Evolutionary conservation across 2,888 invertebrate species (phyloP), one percentile per base, ranked within the genome.

Genomic region (Helleia helle): DNA sequence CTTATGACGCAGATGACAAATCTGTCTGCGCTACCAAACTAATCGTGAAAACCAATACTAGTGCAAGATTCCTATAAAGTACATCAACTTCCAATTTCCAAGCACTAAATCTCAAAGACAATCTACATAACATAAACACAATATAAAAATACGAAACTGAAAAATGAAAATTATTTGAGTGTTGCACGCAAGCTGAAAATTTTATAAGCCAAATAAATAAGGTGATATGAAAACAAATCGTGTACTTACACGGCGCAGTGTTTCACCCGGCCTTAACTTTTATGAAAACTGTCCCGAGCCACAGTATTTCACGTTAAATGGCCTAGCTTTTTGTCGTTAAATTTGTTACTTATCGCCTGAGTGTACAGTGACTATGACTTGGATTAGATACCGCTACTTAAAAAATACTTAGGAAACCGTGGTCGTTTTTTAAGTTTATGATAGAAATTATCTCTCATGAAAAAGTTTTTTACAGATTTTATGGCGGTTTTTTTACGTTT

Each of bases 231-330:
- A 49, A 52, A 50, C 53, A 53, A 53, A 52, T 52, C 46, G 49
- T 49, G 49, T 49, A 53, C 49, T 51, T 50, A 50, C 47, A 44
- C 43, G 34, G 13, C 29, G 42, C 50, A 30, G 38, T 53, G 48
- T 62, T 61, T 65, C 65, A 62, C 46, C 44, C 46, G 54, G 59
- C 62, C 60, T 58, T 64, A 65, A 71, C 67, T 69, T 69, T 71
- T 69, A 72, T 70, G 72, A 68, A 69, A 64, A 59, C 71, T 66
- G 66, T 65, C 65, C 59, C 58, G 62, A 50, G 51, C 55, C 56
- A 55, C 68, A 57, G 66, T 76, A 72, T 71, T 70, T 76, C 68
- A 74, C 61, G 70, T 71, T 74, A 74, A 75, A 75, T 73, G 75
- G 71, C 58, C 58, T 62, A 65, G 66, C 70, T 69, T 71, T 71